Percentiles rank a stretch among this genome's conserved stretches.
Evolutionary conservation across 1,140 invertebrate species (phyloP).

Genomic region (Panulirus ornatus): DNA sequence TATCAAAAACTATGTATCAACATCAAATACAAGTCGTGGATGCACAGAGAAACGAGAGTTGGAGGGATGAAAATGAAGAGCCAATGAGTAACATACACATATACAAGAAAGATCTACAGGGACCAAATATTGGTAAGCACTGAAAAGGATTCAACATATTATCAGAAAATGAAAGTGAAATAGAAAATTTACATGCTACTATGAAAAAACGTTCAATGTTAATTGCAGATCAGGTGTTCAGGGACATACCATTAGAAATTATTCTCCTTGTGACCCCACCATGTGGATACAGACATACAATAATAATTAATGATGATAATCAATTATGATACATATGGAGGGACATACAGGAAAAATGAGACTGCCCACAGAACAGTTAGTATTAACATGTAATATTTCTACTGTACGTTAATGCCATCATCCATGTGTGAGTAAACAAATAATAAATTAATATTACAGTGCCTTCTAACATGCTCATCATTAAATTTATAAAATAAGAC

Average conservation of each 20-base stretch:
- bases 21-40: background rate
- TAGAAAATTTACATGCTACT: background rate
- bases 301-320: background rate
- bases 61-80: background rate
- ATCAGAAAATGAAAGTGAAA: background rate
- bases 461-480: background rate
- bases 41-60: background rate
- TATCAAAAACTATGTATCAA: background rate
- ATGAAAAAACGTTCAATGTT: background rate
- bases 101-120: background rate
- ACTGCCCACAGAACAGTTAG: background rate
- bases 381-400: background rate
- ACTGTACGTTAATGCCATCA: background rate
- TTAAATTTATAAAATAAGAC: too few relatives aligned
- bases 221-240: background rate
- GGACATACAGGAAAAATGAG: background rate
- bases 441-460: background rate
- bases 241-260: conserved; percentile 3
- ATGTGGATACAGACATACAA: background rate
- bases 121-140: background rate
- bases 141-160: background rate
- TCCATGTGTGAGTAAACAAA: background rate
- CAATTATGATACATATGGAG: background rate
- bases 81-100: too few relatives aligned
- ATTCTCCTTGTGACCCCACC: background rate